Conservation (phyloP, 2,113 vertebrate species). For the Lynx canadensis region DNA sequence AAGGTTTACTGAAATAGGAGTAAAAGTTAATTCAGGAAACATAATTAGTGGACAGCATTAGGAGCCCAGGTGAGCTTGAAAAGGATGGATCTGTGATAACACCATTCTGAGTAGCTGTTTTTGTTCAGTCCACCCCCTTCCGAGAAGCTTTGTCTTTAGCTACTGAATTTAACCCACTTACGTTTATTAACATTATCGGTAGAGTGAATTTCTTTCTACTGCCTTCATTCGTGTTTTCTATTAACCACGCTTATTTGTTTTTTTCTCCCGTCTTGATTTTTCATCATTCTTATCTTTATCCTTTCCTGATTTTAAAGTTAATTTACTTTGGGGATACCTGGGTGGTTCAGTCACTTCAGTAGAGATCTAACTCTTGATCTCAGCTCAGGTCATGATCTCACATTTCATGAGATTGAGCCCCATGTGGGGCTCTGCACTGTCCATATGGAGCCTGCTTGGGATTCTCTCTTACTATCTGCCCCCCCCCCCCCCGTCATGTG, state of each 20-base stretch:
- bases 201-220: not conserved
- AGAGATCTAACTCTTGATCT: too few species aligned
- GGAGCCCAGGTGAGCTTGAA: not conserved
- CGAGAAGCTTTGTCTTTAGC: not conserved
- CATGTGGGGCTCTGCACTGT: too few species aligned
- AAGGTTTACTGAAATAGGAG: not conserved
- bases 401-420: too few species aligned
- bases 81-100: not conserved
- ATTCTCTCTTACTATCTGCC: too few species aligned
- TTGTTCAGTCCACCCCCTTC: not conserved
- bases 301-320: constrained; percentile 17
- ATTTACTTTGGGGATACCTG: not conserved
- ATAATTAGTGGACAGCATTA: not conserved
- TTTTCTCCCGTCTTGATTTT: not conserved
- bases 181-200: not conserved
- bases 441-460: too few species aligned
- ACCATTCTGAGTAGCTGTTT: not conserved
- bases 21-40: not conserved
- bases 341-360: too few species aligned
- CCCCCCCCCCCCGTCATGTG: too few species aligned
- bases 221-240: not conserved
- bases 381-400: too few species aligned
- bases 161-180: not conserved
- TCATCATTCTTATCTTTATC: not conserved
- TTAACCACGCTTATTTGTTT: not conserved